phyloP scores from a whole-genome alignment of 2,797 vertebrate genomes.

The Hydrocynus forskahlii region DNA sequence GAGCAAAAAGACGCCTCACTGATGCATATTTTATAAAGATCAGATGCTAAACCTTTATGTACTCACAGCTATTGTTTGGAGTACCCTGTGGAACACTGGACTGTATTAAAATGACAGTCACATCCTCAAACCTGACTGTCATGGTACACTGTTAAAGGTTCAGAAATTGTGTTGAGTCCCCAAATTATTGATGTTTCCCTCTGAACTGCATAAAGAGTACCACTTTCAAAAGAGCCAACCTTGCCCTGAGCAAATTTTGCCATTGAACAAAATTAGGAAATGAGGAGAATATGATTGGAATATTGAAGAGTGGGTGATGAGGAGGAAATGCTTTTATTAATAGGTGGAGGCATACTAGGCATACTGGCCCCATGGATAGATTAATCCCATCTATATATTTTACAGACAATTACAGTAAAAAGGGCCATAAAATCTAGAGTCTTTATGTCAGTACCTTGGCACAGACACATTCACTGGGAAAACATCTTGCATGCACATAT shows the following conservation, averaged over 20 bases:
- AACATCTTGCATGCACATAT: constrained; percentile 3
- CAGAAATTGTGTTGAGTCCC: constrained; percentile 41
- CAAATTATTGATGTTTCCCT: constrained; percentile 43
- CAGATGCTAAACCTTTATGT: constrained; percentile 7
- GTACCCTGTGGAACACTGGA: neutral
- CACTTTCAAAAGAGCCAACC: constrained; percentile 53
- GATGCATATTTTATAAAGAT: constrained; percentile 16
- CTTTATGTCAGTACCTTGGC: neutral
- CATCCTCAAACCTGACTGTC: constrained; percentile 29
- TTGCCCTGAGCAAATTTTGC: constrained; percentile 56
- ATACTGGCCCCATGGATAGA: constrained; percentile 18
- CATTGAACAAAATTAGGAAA: constrained; percentile 53
- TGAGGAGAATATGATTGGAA: constrained; percentile 51
- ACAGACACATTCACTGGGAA: neutral
- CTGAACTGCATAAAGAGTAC: constrained; percentile 54
- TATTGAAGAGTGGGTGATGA: constrained; percentile 32
- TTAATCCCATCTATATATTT: constrained; percentile 29
- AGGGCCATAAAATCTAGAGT: neutral
- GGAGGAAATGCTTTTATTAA: constrained; percentile 33
- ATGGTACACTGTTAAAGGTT: constrained; percentile 38
- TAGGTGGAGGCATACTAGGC: constrained; percentile 22
- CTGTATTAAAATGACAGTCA: constrained; percentile 19
- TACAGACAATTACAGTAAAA: constrained; percentile 37
- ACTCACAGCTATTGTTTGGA: neutral
- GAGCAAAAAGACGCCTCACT: neutral